These are phyloP conservation scores for Nymphicus hollandicus DNA, from an alignment of 2,113 vertebrate species.

Conservation along the genomic window DNA sequence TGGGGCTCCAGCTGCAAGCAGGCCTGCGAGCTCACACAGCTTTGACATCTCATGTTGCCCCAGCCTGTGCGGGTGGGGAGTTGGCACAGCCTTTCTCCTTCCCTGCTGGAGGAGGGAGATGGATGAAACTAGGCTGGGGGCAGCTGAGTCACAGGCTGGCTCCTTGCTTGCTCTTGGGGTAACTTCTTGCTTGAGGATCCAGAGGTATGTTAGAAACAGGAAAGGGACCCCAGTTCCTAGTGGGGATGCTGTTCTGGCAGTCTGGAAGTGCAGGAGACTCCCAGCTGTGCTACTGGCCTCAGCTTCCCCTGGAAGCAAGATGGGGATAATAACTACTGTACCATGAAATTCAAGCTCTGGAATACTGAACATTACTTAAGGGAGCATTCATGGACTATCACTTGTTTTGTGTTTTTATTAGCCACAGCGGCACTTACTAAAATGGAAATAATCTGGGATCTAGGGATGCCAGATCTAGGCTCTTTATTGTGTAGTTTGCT, in stretches of 20 bases:
- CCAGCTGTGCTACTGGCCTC: background rate
- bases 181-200: background rate
- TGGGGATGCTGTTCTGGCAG: background rate
- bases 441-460: background rate
- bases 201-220: background rate
- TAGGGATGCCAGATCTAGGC: background rate
- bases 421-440: background rate
- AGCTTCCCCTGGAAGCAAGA: background rate
- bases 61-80: background rate
- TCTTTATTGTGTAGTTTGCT: background rate
- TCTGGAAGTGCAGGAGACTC: background rate
- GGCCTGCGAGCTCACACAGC: background rate
- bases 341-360: background rate
- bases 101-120: background rate
- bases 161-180: background rate
- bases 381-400: background rate
- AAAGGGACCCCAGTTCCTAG: background rate
- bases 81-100: background rate
- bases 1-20: background rate
- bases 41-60: background rate
- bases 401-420: background rate
- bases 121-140: background rate
- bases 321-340: background rate
- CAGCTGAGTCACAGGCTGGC: background rate
- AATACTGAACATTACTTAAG: background rate